phyloP scores from a whole-genome alignment of 2,797 vertebrate genomes.

The Tapirus indicus region DNA sequence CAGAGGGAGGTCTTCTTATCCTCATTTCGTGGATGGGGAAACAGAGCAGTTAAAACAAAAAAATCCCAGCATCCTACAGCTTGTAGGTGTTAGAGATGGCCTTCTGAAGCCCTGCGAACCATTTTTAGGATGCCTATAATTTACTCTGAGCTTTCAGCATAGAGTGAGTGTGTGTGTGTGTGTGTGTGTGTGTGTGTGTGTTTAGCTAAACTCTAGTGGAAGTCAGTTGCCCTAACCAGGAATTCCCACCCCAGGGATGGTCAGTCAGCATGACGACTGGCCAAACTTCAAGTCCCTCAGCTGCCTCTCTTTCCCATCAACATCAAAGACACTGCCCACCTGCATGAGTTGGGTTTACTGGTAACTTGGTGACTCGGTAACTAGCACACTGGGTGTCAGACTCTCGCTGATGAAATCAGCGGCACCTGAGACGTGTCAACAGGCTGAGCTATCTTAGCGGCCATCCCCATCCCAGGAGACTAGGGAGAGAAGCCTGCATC shows the following conservation, averaged over 20 bases:
- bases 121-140: neutral
- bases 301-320: neutral
- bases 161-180: rapidly evolving
- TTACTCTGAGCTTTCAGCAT: neutral
- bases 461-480: neutral
- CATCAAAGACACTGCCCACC: neutral
- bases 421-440: neutral
- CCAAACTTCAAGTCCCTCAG: neutral
- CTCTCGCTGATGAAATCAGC: rapidly evolving
- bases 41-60: neutral
- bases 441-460: neutral
- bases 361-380: neutral
- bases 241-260: neutral
- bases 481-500: neutral
- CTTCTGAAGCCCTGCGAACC: neutral
- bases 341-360: neutral
- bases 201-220: neutral
- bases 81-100: neutral
- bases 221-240: neutral
- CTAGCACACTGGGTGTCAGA: neutral
- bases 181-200: no score
- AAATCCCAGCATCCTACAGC: neutral
- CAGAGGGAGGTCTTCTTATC: neutral
- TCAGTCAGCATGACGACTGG: neutral
- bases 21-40: neutral